phyloP scores from a whole-genome alignment of 1,140 invertebrate genomes.

The Parasteatoda tepidariorum region DNA sequence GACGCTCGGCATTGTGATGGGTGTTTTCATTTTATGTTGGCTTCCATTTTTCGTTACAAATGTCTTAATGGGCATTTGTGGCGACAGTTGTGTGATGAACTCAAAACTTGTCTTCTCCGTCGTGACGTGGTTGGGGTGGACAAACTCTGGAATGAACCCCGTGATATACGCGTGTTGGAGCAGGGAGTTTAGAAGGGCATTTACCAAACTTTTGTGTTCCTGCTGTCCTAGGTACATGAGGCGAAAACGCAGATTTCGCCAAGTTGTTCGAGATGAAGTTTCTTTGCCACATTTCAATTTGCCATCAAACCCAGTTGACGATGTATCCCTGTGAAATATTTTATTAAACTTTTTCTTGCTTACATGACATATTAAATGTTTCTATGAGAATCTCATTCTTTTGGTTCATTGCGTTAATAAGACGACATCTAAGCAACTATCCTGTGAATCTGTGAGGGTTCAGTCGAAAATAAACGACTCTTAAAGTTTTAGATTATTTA shows the following conservation, averaged over 20 bases:
- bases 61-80: constrained; percentile 89
- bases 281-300: constrained; percentile 22
- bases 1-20: constrained; percentile 72
- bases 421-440: too few relatives aligned
- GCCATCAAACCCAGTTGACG: constrained; percentile 18
- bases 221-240: constrained; percentile 54
- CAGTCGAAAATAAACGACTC: too few relatives aligned
- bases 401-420: too few relatives aligned
- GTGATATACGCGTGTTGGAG: constrained; percentile 98
- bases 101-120: constrained; percentile 87
- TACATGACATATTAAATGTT: too few relatives aligned
- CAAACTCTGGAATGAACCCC: constrained; percentile 98
- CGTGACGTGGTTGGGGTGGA: constrained; percentile 98
- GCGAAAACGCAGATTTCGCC: constrained; percentile 25
- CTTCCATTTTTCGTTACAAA: constrained; percentile 75
- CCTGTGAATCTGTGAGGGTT: too few relatives aligned
- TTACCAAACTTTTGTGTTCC: constrained; percentile 65
- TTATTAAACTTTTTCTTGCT: too few relatives aligned
- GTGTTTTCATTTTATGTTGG: constrained; percentile 62
- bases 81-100: constrained; percentile 82
- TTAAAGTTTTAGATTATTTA: too few relatives aligned
- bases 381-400: too few relatives aligned
- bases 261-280: constrained; percentile 44
- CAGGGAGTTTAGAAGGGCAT: constrained; percentile 87
- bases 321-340: constrained; percentile 41